Evolutionary conservation across 2,797 vertebrate species (phyloP).

Genomic region (Peromyscus melanophrys): DNA sequence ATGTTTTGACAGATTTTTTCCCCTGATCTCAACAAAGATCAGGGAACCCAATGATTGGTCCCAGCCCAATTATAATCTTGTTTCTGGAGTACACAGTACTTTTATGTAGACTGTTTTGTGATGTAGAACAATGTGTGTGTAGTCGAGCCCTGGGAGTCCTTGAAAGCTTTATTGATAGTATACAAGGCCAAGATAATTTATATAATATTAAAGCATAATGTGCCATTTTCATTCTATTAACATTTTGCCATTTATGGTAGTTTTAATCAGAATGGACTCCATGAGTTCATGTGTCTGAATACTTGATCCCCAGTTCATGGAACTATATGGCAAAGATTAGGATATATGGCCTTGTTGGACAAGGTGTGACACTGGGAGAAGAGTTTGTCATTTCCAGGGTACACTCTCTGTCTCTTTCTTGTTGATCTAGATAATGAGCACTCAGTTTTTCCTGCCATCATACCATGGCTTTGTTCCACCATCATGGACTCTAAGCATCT

Average conservation of each 20-base stretch:
- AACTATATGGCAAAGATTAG: neutral
- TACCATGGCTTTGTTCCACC: neutral
- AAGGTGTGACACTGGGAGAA: too few relatives aligned
- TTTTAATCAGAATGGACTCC: neutral
- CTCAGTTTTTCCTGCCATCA: neutral
- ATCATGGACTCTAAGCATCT: neutral
- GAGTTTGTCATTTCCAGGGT: neutral
- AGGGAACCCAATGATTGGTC: neutral
- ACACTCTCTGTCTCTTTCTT: neutral
- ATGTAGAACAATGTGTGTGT: neutral
- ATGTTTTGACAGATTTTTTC: neutral
- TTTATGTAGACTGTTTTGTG: neutral
- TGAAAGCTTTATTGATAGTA: neutral
- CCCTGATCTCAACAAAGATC: neutral
- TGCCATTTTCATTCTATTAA: neutral
- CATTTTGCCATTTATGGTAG: neutral
- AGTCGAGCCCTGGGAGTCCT: neutral
- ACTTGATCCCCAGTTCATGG: neutral
- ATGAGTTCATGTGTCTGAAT: neutral
- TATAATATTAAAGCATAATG: neutral
- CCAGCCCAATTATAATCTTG: neutral
- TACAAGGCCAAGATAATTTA: neutral
- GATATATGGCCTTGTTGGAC: neutral
- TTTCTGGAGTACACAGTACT: neutral
- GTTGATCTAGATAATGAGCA: neutral